Base-by-base conservation (phyloP, 2,113 vertebrate genomes). In the Candoia aspera region DNA sequence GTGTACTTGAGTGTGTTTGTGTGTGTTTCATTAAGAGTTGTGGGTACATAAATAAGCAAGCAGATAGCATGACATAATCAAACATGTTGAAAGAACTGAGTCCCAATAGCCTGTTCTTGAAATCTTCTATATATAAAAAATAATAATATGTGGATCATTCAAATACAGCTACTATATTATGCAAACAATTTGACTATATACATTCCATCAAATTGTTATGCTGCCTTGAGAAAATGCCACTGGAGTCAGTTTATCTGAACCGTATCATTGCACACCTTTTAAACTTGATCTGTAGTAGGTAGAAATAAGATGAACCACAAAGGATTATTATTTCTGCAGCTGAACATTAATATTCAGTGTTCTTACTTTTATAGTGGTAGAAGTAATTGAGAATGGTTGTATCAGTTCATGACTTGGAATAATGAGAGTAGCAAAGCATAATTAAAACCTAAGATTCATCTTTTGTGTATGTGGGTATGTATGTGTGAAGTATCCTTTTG, bases 351-450 rank as follows among this genome's bases (percentile, higher is more conserved):
- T 93, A 90, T 93, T 93, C 58, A 86, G 23, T 33, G 1, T 73
- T 55, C 90, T 95, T 89, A 60, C 49, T 90, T 95, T 86, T 46
- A 64, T 64, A 90, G 90, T 85, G 92, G 90, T 57, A 92, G 87
- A 92, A 95, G n/a, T 0, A 90, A 86, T 15, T 85, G 0, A 79
- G 33, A 79, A 86, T 86, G 15, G 49, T 1, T 86, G 11, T 55
- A 88, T 91, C 91, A 88, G 53, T 90, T 94, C 89, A 92, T 87
- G 9, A 92, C 93, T 95, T 92, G 92, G 92, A 86, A 93, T 64
- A 95, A 92, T 60, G 86, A 90, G 21, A 11, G 1, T 68, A 37
- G 58, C 90, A 88, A 37, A 93, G 23, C 17, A 94, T 90, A 42
- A 93, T 93, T 94, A 95, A 57, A 95, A 85, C 92, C 55, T 85